A percentile compares a stretch with the other conserved stretches of the same genome.
Conservation (phyloP, 2,888 invertebrate genomes). For the Ichneumon xanthorius region DNA sequence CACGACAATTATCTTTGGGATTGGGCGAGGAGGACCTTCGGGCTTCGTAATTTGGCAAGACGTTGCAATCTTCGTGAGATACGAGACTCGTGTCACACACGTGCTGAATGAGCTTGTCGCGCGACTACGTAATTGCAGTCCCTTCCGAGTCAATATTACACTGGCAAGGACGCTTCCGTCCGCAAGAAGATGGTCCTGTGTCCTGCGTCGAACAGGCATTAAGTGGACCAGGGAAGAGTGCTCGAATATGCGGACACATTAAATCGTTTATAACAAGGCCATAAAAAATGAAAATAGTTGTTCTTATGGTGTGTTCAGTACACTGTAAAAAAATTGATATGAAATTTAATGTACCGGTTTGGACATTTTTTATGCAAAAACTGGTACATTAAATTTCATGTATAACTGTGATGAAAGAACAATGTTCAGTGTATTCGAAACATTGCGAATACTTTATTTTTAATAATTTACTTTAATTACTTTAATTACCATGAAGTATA, state of each 20-base stretch:
- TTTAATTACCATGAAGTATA: too few relatives aligned
- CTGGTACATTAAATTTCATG: too few relatives aligned
- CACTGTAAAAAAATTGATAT: too few relatives aligned
- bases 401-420: too few relatives aligned
- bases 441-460: too few relatives aligned
- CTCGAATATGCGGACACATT: not conserved
- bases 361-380: too few relatives aligned
- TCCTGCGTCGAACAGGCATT: constrained; percentile 19
- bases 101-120: constrained; percentile 43
- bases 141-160: constrained; percentile 17
- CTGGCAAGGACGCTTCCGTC: constrained; percentile 28
- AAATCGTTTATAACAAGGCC: not conserved
- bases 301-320: too few relatives aligned
- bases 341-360: too few relatives aligned
- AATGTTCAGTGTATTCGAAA: too few relatives aligned
- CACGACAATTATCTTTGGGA: constrained; percentile 30
- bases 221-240: too few relatives aligned
- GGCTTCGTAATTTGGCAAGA: constrained; percentile 5
- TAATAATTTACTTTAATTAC: too few relatives aligned
- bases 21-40: constrained; percentile 2
- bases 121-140: constrained; percentile 39
- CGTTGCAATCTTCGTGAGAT: not conserved
- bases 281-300: too few relatives aligned
- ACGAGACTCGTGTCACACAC: constrained; percentile 50
- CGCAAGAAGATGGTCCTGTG: constrained; percentile 1